Conservation (phyloP, 2,113 vertebrate genomes). For the Gorilla gorilla region DNA sequence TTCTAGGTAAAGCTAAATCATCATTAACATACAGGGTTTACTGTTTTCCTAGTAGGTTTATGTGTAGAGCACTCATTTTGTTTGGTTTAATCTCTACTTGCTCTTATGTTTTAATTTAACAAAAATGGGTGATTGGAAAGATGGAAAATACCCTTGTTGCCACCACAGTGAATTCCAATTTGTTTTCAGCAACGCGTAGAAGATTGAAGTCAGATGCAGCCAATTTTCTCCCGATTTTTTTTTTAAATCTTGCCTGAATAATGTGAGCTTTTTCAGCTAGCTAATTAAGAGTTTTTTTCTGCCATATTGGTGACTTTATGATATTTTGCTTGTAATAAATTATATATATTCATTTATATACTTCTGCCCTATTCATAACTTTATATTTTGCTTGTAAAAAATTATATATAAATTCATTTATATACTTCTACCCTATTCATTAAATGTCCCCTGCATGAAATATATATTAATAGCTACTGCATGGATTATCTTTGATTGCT, state of each 20-base stretch:
- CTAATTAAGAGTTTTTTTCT: not conserved
- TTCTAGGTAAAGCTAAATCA: not conserved
- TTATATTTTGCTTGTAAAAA: not conserved
- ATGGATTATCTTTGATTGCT: not conserved
- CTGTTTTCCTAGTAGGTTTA: not conserved
- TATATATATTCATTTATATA: not conserved
- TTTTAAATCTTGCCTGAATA: not conserved
- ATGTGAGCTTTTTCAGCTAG: not conserved
- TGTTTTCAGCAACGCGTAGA: not conserved
- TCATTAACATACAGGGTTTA: not conserved
- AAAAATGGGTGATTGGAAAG: not conserved
- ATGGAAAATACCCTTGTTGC: not conserved
- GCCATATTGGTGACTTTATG: not conserved
- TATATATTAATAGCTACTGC: not conserved
- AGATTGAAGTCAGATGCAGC: not conserved
- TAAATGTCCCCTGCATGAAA: not conserved
- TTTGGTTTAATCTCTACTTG: conserved; percentile 14
- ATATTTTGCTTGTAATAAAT: not conserved
- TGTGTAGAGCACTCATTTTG: not conserved
- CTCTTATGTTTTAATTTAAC: conserved; percentile 15
- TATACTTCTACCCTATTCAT: not conserved
- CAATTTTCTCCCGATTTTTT: not conserved
- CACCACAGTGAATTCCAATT: not conserved
- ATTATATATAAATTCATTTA: not conserved
- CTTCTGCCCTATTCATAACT: not conserved